Evolutionary conservation across 2,888 invertebrate genomes (phyloP).

Genomic region (Eugnorisma glareosa): DNA sequence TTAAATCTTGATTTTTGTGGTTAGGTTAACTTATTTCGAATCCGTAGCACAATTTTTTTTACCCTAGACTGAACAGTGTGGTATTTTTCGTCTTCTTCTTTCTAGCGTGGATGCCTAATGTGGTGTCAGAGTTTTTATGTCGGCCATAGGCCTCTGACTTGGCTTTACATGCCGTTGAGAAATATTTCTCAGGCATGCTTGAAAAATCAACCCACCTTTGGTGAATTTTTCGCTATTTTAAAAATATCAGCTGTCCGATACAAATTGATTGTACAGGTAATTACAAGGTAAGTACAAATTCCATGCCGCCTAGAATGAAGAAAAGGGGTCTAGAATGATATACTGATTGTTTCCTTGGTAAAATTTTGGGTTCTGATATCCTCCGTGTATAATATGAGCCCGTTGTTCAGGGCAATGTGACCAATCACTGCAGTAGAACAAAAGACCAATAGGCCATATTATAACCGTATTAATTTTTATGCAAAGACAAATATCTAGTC

Average conservation of each 20-base stretch:
- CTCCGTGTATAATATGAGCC: not conserved
- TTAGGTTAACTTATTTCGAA: not conserved
- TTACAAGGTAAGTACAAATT: too few relatives aligned
- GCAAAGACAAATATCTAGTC: not conserved
- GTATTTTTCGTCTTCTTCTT: too few relatives aligned
- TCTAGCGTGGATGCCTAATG: too few relatives aligned
- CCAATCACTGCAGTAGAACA: not conserved
- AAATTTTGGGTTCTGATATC: not conserved
- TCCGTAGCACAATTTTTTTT: not conserved
- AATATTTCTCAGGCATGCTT: too few relatives aligned
- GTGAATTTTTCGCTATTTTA: too few relatives aligned
- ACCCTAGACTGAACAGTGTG: too few relatives aligned
- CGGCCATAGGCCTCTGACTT: too few relatives aligned
- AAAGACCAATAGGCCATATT: not conserved
- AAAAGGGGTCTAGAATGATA: not conserved
- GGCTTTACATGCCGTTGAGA: too few relatives aligned
- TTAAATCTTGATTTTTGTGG: conserved; percentile 17
- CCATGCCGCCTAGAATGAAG: too few relatives aligned
- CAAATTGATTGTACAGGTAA: not conserved
- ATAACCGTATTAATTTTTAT: not conserved
- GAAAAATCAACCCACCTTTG: too few relatives aligned
- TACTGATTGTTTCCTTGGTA: not conserved
- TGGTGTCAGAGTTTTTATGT: too few relatives aligned
- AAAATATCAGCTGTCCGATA: too few relatives aligned
- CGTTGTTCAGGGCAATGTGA: not conserved